Evolutionary conservation across 2,797 vertebrate species (phyloP).

Genomic region (Chelon auratus): DNA sequence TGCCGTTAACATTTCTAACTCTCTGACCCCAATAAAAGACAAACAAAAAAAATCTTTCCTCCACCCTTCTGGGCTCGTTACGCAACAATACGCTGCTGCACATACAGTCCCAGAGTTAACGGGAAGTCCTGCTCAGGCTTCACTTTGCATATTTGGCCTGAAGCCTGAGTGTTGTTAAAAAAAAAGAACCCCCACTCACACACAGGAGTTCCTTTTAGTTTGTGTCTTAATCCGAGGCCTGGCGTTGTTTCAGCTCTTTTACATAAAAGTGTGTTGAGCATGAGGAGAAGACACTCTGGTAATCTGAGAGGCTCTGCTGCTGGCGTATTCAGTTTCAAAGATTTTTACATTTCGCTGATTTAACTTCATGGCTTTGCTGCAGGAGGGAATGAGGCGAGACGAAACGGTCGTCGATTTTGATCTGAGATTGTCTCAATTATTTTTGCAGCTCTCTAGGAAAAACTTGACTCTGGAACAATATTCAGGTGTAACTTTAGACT

Average conservation of each 20-base stretch:
- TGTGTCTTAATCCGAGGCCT: constrained; percentile 5
- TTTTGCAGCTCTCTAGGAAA: too few species aligned
- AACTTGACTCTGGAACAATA: too few species aligned
- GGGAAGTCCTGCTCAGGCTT: constrained; percentile 51
- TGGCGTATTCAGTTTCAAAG: too few species aligned
- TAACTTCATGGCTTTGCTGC: too few species aligned
- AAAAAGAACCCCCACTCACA: neutral
- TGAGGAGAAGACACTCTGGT: constrained; percentile 5
- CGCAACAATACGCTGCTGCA: constrained; percentile 51
- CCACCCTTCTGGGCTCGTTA: constrained; percentile 23
- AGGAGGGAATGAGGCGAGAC: too few species aligned
- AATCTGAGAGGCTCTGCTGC: constrained; percentile 32
- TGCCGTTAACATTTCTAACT: neutral
- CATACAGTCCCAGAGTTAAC: constrained; percentile 39
- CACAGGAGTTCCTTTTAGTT: constrained; percentile 30
- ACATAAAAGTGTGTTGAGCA: constrained; percentile 8
- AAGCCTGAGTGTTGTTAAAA: constrained; percentile 1
- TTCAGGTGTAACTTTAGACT: too few species aligned
- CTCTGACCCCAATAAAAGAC: too few species aligned
- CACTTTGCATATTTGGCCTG: constrained; percentile 51
- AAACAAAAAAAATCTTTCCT: neutral
- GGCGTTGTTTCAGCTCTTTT: constrained; percentile 24
- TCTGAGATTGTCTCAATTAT: too few species aligned
- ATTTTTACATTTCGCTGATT: too few species aligned
- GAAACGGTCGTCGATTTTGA: too few species aligned